Base-by-base conservation (phyloP, 2,797 vertebrate genomes). In the Loris lydekkerianus region DNA sequence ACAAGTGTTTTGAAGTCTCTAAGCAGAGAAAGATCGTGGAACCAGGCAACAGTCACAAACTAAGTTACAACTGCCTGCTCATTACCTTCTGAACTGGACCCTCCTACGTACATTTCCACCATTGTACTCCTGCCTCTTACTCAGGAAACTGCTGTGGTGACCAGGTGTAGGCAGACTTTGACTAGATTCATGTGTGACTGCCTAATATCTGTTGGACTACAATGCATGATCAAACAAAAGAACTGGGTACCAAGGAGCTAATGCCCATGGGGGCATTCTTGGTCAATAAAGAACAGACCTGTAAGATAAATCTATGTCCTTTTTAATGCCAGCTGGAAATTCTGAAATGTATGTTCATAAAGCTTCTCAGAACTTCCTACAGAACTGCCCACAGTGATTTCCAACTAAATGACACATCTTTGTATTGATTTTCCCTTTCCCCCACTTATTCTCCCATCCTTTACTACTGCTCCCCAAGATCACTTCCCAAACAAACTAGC, bases 181-280 rank as follows among this genome's bases (percentile, higher is more conserved):
- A 43, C 58, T 21, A 63, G 34, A n/a, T 58, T 86, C 69, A 40
- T 20, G 17, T 53, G 49, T 53, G 49, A 53, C 49, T 53, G 13
- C 9, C 15, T 80, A 49, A 40, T 25, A 83, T 46, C 25, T 72
- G 34, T 46, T 81, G 60, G 69, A 11, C 37, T 81, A 3, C 56
- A 58, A 85, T 56, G 4, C n/a, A 65, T 21, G 17, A 60, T 78
- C 40, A 86, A 23, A 27, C 5, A 37, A 86, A 93, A 83, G 69
- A 95, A 72, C 34, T 27, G 60, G n/a, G 21, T 75, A 56, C 61
- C 92, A 86, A 65, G 49, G 87, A 95, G 23, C 86, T 91, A 93
- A 73, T 87, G 29, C 1, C 21, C n/a, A 5, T 27, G n/a, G 61
- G 15, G 6, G 8, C 58, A 61, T 88, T 56, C 10, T 67, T 94